A percentile compares a stretch with the other conserved stretches of the same genome.
These are phyloP conservation scores for Heterotilapia buettikoferi DNA, from an alignment of 2,113 vertebrate species.

Conservation along the genomic window DNA sequence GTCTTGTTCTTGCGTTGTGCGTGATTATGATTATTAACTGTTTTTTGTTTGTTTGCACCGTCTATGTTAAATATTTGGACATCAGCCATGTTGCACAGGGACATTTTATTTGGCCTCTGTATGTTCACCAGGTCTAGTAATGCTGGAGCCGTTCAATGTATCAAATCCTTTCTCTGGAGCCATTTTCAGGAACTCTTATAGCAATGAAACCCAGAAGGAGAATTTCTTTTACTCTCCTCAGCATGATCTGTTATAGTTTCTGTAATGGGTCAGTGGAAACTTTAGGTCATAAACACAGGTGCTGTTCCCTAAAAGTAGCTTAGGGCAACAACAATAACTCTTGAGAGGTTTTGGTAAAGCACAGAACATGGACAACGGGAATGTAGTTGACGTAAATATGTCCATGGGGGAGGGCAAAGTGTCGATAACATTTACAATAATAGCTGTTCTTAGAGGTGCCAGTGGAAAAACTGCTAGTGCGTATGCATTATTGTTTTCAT, in stretches of 20 bases:
- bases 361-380: background rate
- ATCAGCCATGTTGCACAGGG: background rate
- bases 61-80: background rate
- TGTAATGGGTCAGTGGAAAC: background rate
- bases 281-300: background rate
- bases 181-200: background rate
- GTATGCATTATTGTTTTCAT: background rate
- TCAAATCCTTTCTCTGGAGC: background rate
- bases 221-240: background rate
- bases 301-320: background rate
- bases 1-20: background rate
- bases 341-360: slow-evolving; percentile 1
- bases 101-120: background rate
- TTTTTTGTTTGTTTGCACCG: background rate
- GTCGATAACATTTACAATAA: slow-evolving; percentile 5
- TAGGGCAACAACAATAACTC: background rate
- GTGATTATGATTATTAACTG: background rate
- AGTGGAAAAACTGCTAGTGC: background rate
- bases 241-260: background rate
- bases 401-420: background rate
- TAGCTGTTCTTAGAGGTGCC: background rate
- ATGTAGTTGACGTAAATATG: slow-evolving; percentile 26
- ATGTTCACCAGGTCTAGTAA: background rate
- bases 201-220: background rate
- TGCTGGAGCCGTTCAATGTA: background rate